A percentile compares a stretch with the other conserved stretches of the same genome.
Conservation (phyloP, 2,797 vertebrate genomes). For the Yasuhikotakia modesta region DNA sequence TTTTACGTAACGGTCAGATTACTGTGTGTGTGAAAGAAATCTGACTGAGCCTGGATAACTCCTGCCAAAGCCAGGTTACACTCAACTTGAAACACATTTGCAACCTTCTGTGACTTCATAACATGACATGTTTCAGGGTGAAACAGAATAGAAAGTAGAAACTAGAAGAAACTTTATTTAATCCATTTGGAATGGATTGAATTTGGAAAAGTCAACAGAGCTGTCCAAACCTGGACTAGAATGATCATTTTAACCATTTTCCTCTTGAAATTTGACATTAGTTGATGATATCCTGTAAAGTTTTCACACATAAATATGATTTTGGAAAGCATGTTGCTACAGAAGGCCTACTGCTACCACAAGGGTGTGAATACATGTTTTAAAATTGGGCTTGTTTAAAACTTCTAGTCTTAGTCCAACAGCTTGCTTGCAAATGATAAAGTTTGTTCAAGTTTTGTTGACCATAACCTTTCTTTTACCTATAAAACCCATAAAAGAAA, state of each 20-base stretch:
- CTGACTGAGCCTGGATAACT: slow-evolving; percentile 18
- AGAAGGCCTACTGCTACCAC: not conserved
- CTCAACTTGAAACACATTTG: slow-evolving; percentile 11
- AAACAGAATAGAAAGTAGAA: not conserved
- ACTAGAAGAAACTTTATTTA: not conserved
- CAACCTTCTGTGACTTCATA: not conserved
- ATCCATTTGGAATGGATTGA: not conserved
- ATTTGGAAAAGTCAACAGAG: not conserved
- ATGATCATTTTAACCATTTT: not conserved
- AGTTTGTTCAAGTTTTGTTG: too few relatives aligned
- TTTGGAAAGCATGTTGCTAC: not conserved
- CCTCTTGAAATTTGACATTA: not conserved
- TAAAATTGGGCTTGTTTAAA: too few relatives aligned
- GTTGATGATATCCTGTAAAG: not conserved
- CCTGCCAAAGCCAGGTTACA: slow-evolving; percentile 7
- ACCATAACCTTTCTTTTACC: too few relatives aligned
- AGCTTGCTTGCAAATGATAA: too few relatives aligned
- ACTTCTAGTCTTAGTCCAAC: too few relatives aligned
- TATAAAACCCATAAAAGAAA: too few relatives aligned
- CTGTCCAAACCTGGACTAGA: not conserved
- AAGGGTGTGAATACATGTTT: not conserved
- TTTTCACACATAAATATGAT: not conserved
- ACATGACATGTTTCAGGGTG: not conserved
- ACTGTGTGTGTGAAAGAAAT: slow-evolving; percentile 27
- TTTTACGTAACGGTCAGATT: slow-evolving; percentile 3